Conservation (phyloP, 2,113 vertebrate species). For the Hylia prasina region DNA sequence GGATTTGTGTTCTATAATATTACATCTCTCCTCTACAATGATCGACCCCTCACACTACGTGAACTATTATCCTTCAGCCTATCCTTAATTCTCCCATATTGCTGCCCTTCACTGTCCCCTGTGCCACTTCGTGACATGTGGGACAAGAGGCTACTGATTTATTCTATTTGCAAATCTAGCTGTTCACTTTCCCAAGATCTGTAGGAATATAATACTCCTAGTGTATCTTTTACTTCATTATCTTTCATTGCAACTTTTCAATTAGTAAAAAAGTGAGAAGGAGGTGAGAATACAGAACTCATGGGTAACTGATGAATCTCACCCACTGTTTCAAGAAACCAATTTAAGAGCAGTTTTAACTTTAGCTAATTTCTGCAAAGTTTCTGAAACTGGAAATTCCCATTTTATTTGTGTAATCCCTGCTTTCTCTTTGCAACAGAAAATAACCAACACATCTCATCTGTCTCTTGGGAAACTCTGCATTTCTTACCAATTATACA, state of each 20-base stretch:
- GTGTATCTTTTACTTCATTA: not conserved
- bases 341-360: not conserved
- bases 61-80: not conserved
- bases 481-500: not conserved
- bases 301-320: not conserved
- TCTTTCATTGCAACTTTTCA: not conserved
- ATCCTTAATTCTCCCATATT: not conserved
- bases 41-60: not conserved
- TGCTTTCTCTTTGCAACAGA: not conserved
- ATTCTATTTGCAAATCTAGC: not conserved
- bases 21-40: not conserved
- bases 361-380: not conserved
- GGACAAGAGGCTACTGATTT: not conserved
- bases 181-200: not conserved
- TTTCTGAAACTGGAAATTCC: not conserved
- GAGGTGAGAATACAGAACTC: not conserved
- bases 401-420: not conserved
- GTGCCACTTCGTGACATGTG: accelerated
- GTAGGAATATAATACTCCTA: not conserved
- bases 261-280: not conserved
- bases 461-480: not conserved
- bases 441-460: not conserved
- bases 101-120: not conserved
- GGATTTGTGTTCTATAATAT: not conserved
- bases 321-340: not conserved